Base-by-base conservation (phyloP, 2,113 vertebrate species). In the Xerus inauris region DNA sequence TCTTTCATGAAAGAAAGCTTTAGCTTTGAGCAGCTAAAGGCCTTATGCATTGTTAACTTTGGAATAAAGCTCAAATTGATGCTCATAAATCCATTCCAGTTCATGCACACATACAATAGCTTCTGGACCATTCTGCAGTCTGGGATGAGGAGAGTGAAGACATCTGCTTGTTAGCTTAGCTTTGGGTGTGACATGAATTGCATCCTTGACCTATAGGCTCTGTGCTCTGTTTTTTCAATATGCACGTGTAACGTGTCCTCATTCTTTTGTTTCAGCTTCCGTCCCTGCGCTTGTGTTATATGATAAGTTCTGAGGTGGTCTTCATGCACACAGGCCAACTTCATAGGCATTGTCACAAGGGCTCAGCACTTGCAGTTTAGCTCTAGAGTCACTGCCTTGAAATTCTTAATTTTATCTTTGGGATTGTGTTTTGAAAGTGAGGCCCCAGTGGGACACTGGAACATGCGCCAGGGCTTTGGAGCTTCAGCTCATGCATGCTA, bases 51-150 rank as follows among this genome's bases (percentile, higher is more conserved):
- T 72, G 59, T 47, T 67, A 71, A 86, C 71, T 95, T 96, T 93
- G 64, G 49, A 91, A 92, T 97, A 97, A 97, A 96, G 69, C 42
- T 64, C 57, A 40, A 69, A 57, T 88, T 67, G 71, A 91, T 72
- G 69, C 40, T 89, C 57, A 86, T 57, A 89, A 89, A 87, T 72
- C 30, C 17, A 45, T 77, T 93, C 30, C 5, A 81, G 9, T 51
- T 92, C 69, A 59, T 57, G 30, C 12, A 82, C 3, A 49, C 51
- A 42, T 22, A 19, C 51, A 20, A 26, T 17, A 73, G n/a, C 57
- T 77, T 93, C 89, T 88, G 72, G 65, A 86, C 28, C 49, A 35
- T n/a, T 82, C 32, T 88, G 8, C 22, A 45, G 81, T 57, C 38
- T 83, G 28, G 24, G 35, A 51, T 49, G 40, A 73, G 42, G 32